Base-by-base conservation (phyloP, 2,797 vertebrate genomes). In the Valencia hispanica region DNA sequence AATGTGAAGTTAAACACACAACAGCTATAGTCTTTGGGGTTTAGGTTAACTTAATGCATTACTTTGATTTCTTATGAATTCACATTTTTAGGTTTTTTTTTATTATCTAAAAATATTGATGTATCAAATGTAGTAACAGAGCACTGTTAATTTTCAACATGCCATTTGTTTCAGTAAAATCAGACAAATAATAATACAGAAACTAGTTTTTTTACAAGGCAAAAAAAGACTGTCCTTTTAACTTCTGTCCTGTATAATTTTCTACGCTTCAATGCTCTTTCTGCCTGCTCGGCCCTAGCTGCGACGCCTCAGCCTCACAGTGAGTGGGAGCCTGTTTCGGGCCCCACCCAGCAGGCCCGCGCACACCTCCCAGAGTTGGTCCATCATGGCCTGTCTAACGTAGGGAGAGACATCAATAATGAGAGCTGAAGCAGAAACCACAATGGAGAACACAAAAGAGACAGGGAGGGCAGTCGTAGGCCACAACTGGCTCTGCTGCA, bases 361-460 rank as follows among this genome's bases (percentile, higher is more conserved):
- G 79, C 85, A 89, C 89, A 88, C 89, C 90, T 86, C 90, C 87
- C 84, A 82, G 86, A 86, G 73, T 76, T 14, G 3, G 77, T 89
- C 87, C 82, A 86, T 82, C 87, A 81, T 86, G 83, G 89, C 80
- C 81, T 84, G 89, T 85, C 86, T 85, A 88, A 90, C 83, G 88
- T 84, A 87, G 84, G 78, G 68, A 87, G 84, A 90, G 88, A 90
- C 89, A 85, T 94, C 91, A 91, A 91, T 91, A 93, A 91, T 77
- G 88, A 83, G 88, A 94, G 89, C 88, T 89, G 89, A 91, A 91
- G 90, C 88, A 92, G 89, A 94, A 94, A 93, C 92, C 88, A 91
- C 92, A 92, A 82, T 6, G 73, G 74, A 88, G 84, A 83, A 88
- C 86, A 91, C 83, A 92, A 86, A 85, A 79, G 86, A 89, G 59